Base-by-base conservation (phyloP, 2,113 vertebrate genomes). In the Trichomycterus rosablanca region DNA sequence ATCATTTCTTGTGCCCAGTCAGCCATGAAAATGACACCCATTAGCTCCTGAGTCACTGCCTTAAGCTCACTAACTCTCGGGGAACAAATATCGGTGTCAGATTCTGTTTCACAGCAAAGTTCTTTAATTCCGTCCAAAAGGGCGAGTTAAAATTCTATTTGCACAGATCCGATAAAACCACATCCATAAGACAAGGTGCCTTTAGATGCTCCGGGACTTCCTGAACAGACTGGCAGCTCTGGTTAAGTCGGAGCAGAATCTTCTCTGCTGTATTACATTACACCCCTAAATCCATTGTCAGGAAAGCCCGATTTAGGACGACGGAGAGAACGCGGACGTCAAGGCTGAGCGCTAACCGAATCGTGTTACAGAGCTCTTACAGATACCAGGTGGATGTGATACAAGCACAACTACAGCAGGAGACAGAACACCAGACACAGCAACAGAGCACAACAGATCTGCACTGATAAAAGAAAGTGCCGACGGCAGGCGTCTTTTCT, bases 231-330 rank as follows among this genome's bases (percentile, higher is more conserved):
- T 44, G 40, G 22, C 14, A 16, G 48, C 39, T 44, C 53, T 22
- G n/a, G 23, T 28, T 28, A 22, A 54, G 66, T 6, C 40, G 51
- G 46, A 52, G 49, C 30, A 54, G 50, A n/a, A 39, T 32, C 42
- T n/a, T n/a, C n/a, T n/a, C n/a, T n/a, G 7, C 19, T 23, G 40
- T 60, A 54, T 68, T 55, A 68, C 35, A 39, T 48, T 37, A 51
- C 46, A 34, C 37, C 37, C 54, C 24, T 37, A 55, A 52, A 57
- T 66, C 51, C 63, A 61, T 15, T 44, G 46, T 61, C 57, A 43
- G 45, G 50, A 51, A 66, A 56, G 56, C 32, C 15, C 23, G 68
- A 68, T 60, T 57, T 74, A 69, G 68, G 52, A 74, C 59, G 73
- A 48, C 48, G n/a, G 62, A 43, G 40, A 52, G 68, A 50, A 23